Conservation (phyloP, 1,140 invertebrate genomes). For the Yoshiicerus persimilis region DNA sequence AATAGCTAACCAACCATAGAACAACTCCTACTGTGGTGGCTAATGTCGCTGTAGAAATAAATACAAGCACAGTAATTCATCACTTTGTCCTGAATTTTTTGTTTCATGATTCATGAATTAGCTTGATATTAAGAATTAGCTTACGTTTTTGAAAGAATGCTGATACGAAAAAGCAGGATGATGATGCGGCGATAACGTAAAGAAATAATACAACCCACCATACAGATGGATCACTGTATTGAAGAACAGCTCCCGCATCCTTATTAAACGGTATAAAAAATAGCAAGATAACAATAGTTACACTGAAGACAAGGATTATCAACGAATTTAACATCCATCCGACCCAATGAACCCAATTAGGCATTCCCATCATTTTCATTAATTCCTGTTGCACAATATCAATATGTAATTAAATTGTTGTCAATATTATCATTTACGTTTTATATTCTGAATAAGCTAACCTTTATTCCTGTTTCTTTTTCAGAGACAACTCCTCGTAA, state of each 20-base stretch:
- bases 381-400: slow-evolving; percentile 15
- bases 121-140: background rate
- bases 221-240: slow-evolving; percentile 24
- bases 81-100: too few relatives aligned
- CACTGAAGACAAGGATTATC: slow-evolving; percentile 22
- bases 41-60: slow-evolving; percentile 25
- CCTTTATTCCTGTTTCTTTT: slow-evolving; percentile 48
- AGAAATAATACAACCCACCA: slow-evolving; percentile 37
- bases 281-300: slow-evolving; percentile 29
- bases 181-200: slow-evolving; percentile 29
- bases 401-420: background rate
- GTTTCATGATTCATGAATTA: background rate
- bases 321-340: slow-evolving; percentile 44
- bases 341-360: slow-evolving; percentile 38
- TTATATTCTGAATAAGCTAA: background rate
- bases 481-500: slow-evolving; percentile 44
- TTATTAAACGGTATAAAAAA: slow-evolving; percentile 26
- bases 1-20: slow-evolving; percentile 33
- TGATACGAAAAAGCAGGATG: slow-evolving; percentile 42
- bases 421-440: background rate
- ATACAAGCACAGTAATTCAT: background rate
- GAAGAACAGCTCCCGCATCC: slow-evolving; percentile 31
- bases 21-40: slow-evolving; percentile 40
- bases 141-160: slow-evolving; percentile 42
- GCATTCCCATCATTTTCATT: slow-evolving; percentile 40